Base-by-base conservation (phyloP, 1,140 invertebrate species). In the Heliconius hermathena region DNA sequence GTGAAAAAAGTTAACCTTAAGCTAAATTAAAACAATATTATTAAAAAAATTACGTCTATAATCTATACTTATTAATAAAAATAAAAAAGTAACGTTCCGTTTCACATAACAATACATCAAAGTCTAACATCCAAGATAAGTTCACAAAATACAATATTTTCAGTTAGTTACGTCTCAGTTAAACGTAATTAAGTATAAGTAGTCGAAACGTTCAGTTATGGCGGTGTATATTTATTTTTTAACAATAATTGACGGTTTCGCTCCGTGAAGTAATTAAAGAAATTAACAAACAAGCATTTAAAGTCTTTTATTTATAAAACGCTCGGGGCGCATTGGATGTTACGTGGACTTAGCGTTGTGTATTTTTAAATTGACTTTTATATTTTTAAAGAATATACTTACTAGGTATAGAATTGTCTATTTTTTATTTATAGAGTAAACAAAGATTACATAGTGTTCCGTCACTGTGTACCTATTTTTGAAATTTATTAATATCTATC, bases 171-270 rank as follows among this genome's bases (percentile, higher is more conserved):
- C 91, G 90, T 93, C 92, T 93, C 79, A 89, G 89, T 93, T 90
- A 89, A 85, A 89, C 85, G 88, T 91, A 91, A 93, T 93, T 93
- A 91, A 91, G 91, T 90, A 89, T 91, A 91, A 93, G 88, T 91
- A 90, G 89, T 91, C 82, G 77, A 84, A 84, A 82, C 83, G 49
- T 84, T 70, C 85, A 83, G 86, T 83, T 89, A 81, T 87, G 76
- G 76, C 76, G 76, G 46, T 46, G 46, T 86, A 72, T 89, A 84
- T 86, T 78, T 81, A 85, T 77, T 79, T 78, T 74, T 79, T 66
- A 79, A 83, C 82, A 83, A 85, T 92, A 92, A 93, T 91, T 90
- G 89, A 88, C 89, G 89, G 90, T 91, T 90, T 87, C 80, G 84
- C 81, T 78, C 78, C 80, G 77, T 78, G 73, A 78, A 87, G 87